Evolutionary conservation across 2,888 invertebrate species (phyloP).

Genomic region (Hedya salicella): DNA sequence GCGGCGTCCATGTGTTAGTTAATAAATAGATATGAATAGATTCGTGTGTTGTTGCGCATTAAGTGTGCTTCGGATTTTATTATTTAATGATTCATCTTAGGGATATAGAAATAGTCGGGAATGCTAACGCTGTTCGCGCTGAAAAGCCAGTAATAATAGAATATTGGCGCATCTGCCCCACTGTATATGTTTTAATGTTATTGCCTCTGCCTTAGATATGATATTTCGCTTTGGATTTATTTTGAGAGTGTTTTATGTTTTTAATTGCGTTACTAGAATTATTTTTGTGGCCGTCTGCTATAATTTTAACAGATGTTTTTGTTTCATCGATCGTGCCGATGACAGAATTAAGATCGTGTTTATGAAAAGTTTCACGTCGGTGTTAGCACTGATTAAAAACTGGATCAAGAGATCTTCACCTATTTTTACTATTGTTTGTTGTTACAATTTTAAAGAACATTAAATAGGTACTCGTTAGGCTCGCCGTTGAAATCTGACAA

Average conservation of each 20-base stretch:
- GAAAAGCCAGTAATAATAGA: conserved; percentile 84
- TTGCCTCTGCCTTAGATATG: conserved; percentile 69
- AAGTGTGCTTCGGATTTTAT: conserved; percentile 84
- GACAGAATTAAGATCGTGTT: conserved; percentile 80
- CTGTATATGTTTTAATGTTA: conserved; percentile 82
- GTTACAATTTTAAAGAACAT: conserved; percentile 1
- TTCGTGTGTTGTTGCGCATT: conserved; percentile 78
- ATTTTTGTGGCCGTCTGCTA: conserved; percentile 74
- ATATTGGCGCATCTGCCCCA: conserved; percentile 83
- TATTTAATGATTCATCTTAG: conserved; percentile 85
- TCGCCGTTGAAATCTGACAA: not conserved
- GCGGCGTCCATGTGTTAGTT: conserved; percentile 74
- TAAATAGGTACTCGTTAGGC: not conserved
- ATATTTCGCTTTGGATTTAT: conserved; percentile 77
- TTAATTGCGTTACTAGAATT: conserved; percentile 79
- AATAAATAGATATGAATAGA: conserved; percentile 74
- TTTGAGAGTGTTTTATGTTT: conserved; percentile 79
- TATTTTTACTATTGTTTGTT: conserved; percentile 17
- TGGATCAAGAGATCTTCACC: conserved; percentile 31
- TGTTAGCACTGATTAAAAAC: conserved; percentile 68
- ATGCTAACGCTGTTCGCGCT: conserved; percentile 78
- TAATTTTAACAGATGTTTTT: conserved; percentile 80
- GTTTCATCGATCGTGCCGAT: conserved; percentile 73
- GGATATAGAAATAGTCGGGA: conserved; percentile 84
- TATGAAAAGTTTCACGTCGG: conserved; percentile 67